phyloP scores from a whole-genome alignment of 2,888 invertebrate genomes.

The Metalampra italica region DNA sequence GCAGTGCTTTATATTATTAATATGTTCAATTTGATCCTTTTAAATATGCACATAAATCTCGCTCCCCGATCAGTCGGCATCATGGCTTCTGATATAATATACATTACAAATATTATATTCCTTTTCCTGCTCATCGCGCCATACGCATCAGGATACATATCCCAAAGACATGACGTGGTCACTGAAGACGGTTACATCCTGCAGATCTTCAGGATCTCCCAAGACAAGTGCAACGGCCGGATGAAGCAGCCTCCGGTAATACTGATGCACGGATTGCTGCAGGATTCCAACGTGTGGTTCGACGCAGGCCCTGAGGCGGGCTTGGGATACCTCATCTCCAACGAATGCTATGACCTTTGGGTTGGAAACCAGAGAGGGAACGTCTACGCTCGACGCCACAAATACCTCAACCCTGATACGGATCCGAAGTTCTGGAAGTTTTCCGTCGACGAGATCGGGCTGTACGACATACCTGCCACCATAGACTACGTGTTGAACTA shows the following conservation, averaged over 20 bases:
- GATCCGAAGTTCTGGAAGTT: conserved; percentile 75
- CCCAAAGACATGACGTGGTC: conserved; percentile 43
- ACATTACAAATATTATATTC: neutral
- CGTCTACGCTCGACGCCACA: conserved; percentile 75
- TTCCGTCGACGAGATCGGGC: conserved; percentile 87
- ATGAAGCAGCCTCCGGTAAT: conserved; percentile 39
- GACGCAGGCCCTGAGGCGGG: conserved; percentile 47
- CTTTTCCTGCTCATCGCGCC: too few species aligned
- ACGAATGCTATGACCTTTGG: conserved; percentile 40
- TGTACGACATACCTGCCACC: conserved; percentile 84
- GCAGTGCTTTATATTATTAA: too few species aligned
- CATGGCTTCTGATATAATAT: too few species aligned
- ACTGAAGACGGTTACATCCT: conserved; percentile 57
- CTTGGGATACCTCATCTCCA: conserved; percentile 32
- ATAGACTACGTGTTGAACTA: conserved; percentile 45
- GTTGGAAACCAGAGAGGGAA: conserved; percentile 47
- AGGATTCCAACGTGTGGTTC: conserved; percentile 49
- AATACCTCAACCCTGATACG: conserved; percentile 38
- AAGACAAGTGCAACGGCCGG: conserved; percentile 28
- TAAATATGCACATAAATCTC: too few species aligned
- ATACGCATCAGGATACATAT: conserved; percentile 28
- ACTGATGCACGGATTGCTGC: conserved; percentile 55
- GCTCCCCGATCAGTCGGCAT: too few species aligned
- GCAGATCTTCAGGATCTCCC: conserved; percentile 40
- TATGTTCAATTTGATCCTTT: too few species aligned